Evolutionary conservation across 2,797 vertebrate genomes (phyloP).

Genomic region (Lycodopsis pacificus): DNA sequence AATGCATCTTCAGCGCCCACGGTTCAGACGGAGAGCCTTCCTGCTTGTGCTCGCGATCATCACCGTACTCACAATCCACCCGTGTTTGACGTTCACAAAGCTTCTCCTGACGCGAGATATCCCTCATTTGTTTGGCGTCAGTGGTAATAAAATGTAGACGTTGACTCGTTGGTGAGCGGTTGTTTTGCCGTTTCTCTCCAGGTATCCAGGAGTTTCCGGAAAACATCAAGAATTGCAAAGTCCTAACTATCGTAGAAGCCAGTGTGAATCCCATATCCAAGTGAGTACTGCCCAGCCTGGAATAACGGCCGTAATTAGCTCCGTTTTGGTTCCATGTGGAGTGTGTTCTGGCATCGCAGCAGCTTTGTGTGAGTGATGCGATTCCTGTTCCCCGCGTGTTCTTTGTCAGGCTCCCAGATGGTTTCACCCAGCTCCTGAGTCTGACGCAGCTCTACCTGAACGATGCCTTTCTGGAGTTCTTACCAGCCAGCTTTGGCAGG

Average conservation of each 20-base stretch:
- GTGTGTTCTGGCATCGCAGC: background rate
- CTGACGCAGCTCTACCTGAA: slow-evolving; percentile 98
- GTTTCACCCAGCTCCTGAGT: slow-evolving; percentile 97
- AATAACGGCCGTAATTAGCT: background rate
- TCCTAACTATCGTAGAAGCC: slow-evolving; percentile 93
- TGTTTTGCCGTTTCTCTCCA: slow-evolving; percentile 59
- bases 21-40: slow-evolving; percentile 18
- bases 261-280: slow-evolving; percentile 99
- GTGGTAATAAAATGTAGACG: slow-evolving; percentile 25
- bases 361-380: slow-evolving; percentile 23
- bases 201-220: slow-evolving; percentile 99
- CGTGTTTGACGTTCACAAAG: slow-evolving; percentile 45
- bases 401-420: slow-evolving; percentile 93
- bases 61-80: slow-evolving; percentile 16
- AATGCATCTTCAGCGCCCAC: slow-evolving; percentile 25
- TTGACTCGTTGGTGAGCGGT: background rate
- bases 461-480: slow-evolving; percentile 97
- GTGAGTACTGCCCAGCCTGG: slow-evolving; percentile 80
- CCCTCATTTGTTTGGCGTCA: slow-evolving; percentile 35
- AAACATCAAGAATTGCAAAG: slow-evolving; percentile 99
- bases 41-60: background rate
- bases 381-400: slow-evolving; percentile 44
- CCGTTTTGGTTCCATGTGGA: background rate
- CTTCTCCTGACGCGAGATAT: background rate
- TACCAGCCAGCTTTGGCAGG: slow-evolving; percentile 98